These are phyloP conservation scores for Didymodactylos carnosus DNA, from an alignment of 2,888 invertebrate genomes.

Conservation along the genomic window DNA sequence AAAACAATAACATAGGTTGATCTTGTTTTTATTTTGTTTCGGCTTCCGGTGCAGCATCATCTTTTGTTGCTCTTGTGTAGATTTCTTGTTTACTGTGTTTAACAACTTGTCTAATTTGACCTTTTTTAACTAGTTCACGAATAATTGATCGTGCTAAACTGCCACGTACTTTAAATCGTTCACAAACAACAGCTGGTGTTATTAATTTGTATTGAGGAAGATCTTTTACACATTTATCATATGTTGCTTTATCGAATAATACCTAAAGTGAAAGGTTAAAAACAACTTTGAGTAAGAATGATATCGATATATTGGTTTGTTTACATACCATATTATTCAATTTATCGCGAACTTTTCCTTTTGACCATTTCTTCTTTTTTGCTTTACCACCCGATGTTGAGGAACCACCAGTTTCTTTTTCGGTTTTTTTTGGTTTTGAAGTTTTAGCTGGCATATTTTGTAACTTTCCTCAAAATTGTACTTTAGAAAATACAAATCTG, in stretches of 20 bases:
- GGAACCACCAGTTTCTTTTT: background rate
- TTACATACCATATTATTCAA: conserved; percentile 73
- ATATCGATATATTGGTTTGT: background rate
- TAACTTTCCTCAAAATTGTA: too few relatives aligned
- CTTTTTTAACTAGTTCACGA: conserved; percentile 49
- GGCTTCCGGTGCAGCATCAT: background rate
- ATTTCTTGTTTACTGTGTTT: conserved; percentile 14
- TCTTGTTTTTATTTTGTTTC: background rate
- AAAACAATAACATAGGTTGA: too few relatives aligned
- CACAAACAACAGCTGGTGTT: conserved; percentile 94
- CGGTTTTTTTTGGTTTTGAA: background rate
- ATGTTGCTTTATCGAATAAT: conserved; percentile 86
- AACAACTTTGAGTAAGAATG: background rate
- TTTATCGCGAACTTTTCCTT: conserved; percentile 99
- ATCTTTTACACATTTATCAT: conserved; percentile 53
- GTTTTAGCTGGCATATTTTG: background rate
- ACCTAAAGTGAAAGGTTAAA: background rate
- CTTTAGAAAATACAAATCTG: too few relatives aligned
- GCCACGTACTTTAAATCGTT: conserved; percentile 88
- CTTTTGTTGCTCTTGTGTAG: conserved; percentile 4
- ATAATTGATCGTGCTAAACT: conserved; percentile 83
- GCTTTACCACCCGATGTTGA: background rate
- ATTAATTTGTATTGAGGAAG: conserved; percentile 86
- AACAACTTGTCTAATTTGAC: conserved; percentile 6
- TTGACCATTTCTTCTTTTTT: conserved; percentile 87